phyloP scores from a whole-genome alignment of 2,113 vertebrate species.

The Monopterus albus region DNA sequence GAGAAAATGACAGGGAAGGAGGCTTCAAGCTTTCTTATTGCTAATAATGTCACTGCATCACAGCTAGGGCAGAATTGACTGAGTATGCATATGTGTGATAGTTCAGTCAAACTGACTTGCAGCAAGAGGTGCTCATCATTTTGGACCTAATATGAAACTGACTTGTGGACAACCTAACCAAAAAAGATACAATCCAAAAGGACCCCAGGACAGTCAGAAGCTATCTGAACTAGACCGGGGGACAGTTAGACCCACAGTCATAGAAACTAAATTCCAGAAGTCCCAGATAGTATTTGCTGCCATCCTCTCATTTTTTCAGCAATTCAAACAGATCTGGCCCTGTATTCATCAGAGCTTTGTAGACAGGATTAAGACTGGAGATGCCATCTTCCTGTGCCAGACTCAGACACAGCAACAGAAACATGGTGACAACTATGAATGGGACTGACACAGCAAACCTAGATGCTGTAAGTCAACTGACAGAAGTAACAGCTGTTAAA shows the following conservation, averaged over 20 bases:
- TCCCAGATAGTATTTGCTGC: neutral
- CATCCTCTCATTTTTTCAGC: no score
- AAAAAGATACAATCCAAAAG: neutral
- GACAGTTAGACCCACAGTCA: slow-evolving; percentile 10
- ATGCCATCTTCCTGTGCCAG: no score
- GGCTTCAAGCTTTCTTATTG: slow-evolving; percentile 36
- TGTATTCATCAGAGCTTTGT: no score
- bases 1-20: slow-evolving; percentile 50
- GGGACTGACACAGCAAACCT: neutral
- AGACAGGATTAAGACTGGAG: no score
- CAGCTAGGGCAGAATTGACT: slow-evolving; percentile 20
- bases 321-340: no score
- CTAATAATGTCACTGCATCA: slow-evolving; percentile 39
- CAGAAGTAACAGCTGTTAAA: neutral
- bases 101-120: slow-evolving; percentile 9
- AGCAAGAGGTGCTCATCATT: neutral
- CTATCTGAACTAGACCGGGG: neutral
- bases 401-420: no score
- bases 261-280: neutral
- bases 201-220: neutral
- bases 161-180: neutral
- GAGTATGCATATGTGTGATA: slow-evolving; percentile 34
- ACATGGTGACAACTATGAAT: no score
- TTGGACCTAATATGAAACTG: neutral
- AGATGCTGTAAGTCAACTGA: neutral